A percentile compares a stretch with the other conserved stretches of the same genome.
These are phyloP conservation scores for Aplodontia rufa DNA, from an alignment of 2,113 vertebrate genomes.

Conservation along the genomic window DNA sequence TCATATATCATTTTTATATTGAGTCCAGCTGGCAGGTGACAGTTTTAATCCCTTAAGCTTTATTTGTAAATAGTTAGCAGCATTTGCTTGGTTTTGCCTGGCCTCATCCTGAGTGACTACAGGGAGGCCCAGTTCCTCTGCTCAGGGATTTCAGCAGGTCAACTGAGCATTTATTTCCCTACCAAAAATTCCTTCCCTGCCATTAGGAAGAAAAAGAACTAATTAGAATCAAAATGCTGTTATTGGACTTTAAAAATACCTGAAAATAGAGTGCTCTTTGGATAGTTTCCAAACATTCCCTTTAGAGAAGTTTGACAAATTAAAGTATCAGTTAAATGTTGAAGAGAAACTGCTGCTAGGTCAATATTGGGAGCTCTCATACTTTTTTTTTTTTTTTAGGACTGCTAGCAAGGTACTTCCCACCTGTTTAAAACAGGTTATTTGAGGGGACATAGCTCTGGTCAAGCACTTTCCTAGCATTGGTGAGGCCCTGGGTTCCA, in stretches of 20 bases:
- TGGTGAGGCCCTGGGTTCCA: neutral
- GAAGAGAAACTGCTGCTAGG: neutral
- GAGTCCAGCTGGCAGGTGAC: neutral
- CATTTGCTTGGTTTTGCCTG: neutral
- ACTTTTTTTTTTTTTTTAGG: too few species aligned
- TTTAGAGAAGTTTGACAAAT: neutral
- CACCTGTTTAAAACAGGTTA: neutral
- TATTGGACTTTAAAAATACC: neutral
- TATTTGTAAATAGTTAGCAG: neutral
- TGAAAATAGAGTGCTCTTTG: neutral
- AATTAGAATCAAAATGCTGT: neutral
- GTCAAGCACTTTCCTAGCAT: too few species aligned
- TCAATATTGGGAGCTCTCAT: neutral
- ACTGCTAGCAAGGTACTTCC: neutral
- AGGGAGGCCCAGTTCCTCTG: neutral
- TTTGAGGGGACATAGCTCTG: too few species aligned
- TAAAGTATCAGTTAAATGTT: neutral
- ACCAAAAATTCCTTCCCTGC: neutral
- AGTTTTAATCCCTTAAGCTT: neutral
- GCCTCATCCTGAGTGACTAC: neutral
- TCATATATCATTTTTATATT: neutral
- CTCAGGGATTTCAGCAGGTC: neutral
- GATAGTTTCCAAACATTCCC: neutral
- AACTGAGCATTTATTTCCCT: too few species aligned
- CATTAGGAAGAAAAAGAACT: neutral